Base-by-base conservation (phyloP, 2,113 vertebrate species). In the Pristiophorus japonicus region DNA sequence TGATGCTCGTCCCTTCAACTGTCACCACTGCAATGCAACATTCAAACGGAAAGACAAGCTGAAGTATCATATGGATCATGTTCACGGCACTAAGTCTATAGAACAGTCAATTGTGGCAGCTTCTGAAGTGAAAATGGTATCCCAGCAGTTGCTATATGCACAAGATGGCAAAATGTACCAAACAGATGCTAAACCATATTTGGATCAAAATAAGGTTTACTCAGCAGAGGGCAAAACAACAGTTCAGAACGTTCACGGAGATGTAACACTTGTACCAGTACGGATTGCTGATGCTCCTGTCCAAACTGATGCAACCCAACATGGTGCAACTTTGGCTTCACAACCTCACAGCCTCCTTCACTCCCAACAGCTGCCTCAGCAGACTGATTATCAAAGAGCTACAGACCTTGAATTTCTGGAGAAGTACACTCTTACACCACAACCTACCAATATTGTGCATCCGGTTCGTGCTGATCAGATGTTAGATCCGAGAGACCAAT, bases 31-130 rank as follows among this genome's bases (percentile, higher is more conserved):
- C 96, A 98, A 98, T 84, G 98, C 99, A 96, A 99, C 98, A 3
- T 99, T 99, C 96, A 99, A 99, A 96, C 97, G 99, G 94, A 99
- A 99, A 94, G 99, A 99, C 97, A 99, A 99, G 96, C 97, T 99
- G 51, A 99, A 99, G 96, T 99, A 99, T 93, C 99, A 99, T n/a
- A 98, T 98, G 5, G 99, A 99, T 96, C 99, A 99, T 0, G 99
- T 99, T 70, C 99, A 99, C 96, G 98, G 98, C 95, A 97, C 97
- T 27, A 98, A 98, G 63, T 97, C 97, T 78, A 96, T 96, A 0
- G 98, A 98, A 91, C 98, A 98, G 59, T 96, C 97, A 30, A 90
- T 97, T 66, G 96, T 96, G 42, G 96, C 96, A 0, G 95, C 97
- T 42, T 96, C 97, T 1, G 98, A 98, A 94, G 98, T 98, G 96